These are phyloP conservation scores for Rhopalosiphum maidis DNA, from an alignment of 1,140 invertebrate species.

Conservation along the genomic window DNA sequence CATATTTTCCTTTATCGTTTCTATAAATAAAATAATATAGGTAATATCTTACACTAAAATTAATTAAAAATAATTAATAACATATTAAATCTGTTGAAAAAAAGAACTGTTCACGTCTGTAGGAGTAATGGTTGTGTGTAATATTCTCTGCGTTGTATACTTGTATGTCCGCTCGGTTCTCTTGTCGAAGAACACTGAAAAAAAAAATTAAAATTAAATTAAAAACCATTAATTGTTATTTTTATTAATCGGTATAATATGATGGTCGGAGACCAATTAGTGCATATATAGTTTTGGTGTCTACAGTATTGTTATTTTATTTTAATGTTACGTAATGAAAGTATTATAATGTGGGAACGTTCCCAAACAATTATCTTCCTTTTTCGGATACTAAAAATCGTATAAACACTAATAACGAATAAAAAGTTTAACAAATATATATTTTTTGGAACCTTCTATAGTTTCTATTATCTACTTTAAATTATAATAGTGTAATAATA, in stretches of 20 bases:
- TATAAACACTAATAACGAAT: neutral
- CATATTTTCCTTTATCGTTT: neutral
- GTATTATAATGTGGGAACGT: constrained; percentile 39
- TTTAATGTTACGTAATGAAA: neutral
- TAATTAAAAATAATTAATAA: constrained; percentile 28
- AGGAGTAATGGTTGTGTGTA: neutral
- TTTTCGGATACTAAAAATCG: neutral
- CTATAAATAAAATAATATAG: neutral
- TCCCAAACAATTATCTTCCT: constrained; percentile 25
- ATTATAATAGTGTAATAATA: neutral
- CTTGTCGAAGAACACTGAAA: constrained; percentile 14
- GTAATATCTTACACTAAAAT: constrained; percentile 24
- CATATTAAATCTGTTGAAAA: constrained; percentile 18
- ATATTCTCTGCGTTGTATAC: neutral
- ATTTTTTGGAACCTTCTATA: neutral
- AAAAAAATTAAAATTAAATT: constrained; percentile 15
- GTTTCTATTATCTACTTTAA: neutral
- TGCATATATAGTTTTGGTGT: neutral
- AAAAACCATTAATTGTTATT: constrained; percentile 27
- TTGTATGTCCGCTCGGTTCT: neutral
- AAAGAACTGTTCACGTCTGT: neutral
- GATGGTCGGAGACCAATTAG: neutral
- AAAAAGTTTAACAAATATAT: neutral
- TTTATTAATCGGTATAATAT: neutral
- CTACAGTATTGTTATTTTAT: neutral